Conservation (phyloP, 2,113 vertebrate species). For the Periophthalmodon schlosseri region DNA sequence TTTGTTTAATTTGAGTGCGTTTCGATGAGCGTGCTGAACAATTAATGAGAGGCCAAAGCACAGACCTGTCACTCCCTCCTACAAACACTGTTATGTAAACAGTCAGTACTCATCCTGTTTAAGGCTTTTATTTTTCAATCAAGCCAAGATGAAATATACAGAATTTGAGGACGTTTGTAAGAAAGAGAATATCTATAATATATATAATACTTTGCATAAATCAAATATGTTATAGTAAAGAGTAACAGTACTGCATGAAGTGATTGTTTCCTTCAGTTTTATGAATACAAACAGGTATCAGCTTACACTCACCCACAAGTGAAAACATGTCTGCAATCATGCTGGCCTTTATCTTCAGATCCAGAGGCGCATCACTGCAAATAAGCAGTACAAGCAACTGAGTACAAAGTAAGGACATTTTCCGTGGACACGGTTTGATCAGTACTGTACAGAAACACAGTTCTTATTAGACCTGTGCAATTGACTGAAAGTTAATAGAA, state of each 20-base stretch:
- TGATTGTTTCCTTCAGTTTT: slow-evolving; percentile 24
- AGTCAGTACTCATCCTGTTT: slow-evolving; percentile 47
- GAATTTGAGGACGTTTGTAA: background rate
- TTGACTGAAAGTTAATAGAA: too few species aligned
- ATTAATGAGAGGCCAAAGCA: slow-evolving; percentile 46
- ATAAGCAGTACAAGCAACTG: slow-evolving; percentile 13
- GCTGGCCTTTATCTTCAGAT: slow-evolving; percentile 98
- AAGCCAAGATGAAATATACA: background rate
- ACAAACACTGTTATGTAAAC: slow-evolving; percentile 52
- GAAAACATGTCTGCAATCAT: slow-evolving; percentile 99
- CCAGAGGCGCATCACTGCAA: slow-evolving; percentile 92
- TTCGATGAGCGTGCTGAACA: slow-evolving; percentile 29
- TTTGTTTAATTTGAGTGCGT: slow-evolving; percentile 22
- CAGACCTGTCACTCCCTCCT: slow-evolving; percentile 34
- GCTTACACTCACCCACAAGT: slow-evolving; percentile 89
- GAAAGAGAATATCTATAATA: background rate
- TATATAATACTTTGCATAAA: slow-evolving; percentile 11
- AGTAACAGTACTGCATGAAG: slow-evolving; percentile 16
- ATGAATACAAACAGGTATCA: slow-evolving; percentile 14
- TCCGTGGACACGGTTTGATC: background rate
- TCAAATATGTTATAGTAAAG: slow-evolving; percentile 22
- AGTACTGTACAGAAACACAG: background rate
- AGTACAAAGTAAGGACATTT: background rate
- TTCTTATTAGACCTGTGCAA: too few species aligned
- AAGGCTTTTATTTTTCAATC: slow-evolving; percentile 37